Evolutionary conservation across 2,113 vertebrate species (phyloP).

Genomic region (Cercocebus atys): DNA sequence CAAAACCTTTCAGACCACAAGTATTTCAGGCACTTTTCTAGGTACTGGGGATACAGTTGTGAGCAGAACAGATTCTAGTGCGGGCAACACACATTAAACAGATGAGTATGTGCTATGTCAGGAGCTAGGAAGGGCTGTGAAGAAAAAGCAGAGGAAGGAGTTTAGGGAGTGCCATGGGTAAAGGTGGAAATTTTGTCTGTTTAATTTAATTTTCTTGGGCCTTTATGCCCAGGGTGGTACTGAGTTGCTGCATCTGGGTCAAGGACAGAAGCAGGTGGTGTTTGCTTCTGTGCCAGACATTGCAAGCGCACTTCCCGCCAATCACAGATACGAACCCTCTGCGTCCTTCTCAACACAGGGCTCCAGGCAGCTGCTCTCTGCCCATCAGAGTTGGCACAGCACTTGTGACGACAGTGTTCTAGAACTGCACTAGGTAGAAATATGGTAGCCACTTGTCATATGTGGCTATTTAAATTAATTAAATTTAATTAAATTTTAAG

Average conservation of each 20-base stretch:
- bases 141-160: neutral
- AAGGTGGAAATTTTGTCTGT: neutral
- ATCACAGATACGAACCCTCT: fast-evolving
- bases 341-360: neutral
- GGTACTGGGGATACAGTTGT: neutral
- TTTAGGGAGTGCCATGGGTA: fast-evolving
- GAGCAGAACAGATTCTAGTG: neutral
- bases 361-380: neutral
- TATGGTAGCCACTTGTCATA: neutral
- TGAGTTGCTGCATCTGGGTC: neutral
- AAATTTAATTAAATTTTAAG: neutral
- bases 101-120: fast-evolving
- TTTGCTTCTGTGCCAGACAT: neutral
- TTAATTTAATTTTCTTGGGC: fast-evolving
- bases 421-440: neutral
- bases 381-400: fast-evolving
- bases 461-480: neutral
- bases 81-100: neutral
- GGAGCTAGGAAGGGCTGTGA: neutral
- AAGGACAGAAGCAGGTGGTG: neutral
- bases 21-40: neutral
- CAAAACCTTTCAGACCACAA: neutral
- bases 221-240: fast-evolving
- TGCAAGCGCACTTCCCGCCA: fast-evolving
- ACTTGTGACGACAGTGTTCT: neutral